A percentile compares a stretch with the other conserved stretches of the same genome.
Evolutionary conservation across 2,888 invertebrate species (phyloP).

Genomic region (Phyto melanocephala): DNA sequence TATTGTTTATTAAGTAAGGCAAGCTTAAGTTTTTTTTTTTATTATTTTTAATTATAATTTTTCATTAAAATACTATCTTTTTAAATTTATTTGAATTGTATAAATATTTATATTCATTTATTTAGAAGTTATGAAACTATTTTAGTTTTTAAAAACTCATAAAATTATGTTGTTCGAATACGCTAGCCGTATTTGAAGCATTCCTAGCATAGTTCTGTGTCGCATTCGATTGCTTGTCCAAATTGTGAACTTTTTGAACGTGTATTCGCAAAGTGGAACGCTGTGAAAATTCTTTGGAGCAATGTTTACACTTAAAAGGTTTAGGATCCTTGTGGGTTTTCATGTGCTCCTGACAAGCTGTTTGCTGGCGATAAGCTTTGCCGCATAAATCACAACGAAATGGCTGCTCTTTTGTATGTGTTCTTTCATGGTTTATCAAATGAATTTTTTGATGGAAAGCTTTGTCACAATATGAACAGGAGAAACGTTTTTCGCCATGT

Average conservation of each 20-base stretch:
- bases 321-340: constrained; percentile 67
- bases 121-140: too few relatives aligned
- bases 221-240: constrained; percentile 42
- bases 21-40: too few relatives aligned
- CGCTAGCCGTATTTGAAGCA: constrained; percentile 16
- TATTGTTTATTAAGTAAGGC: too few relatives aligned
- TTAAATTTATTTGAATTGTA: too few relatives aligned
- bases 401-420: constrained; percentile 69
- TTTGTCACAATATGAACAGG: constrained; percentile 69
- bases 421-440: constrained; percentile 68
- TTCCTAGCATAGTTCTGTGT: constrained; percentile 50
- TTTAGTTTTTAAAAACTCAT: constrained; percentile 36
- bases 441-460: constrained; percentile 70
- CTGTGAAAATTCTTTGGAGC: constrained; percentile 68
- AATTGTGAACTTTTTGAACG: constrained; percentile 48
- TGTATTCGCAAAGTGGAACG: constrained; percentile 67
- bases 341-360: constrained; percentile 68
- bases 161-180: constrained; percentile 54
- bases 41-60: too few relatives aligned
- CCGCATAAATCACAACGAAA: constrained; percentile 69
- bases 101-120: too few relatives aligned
- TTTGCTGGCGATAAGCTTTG: constrained; percentile 69
- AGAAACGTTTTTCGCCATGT: constrained; percentile 69
- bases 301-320: constrained; percentile 69
- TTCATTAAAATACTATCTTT: too few relatives aligned